Conservation (phyloP, 2,888 invertebrate species). For the Ypsolopha scabrella region DNA sequence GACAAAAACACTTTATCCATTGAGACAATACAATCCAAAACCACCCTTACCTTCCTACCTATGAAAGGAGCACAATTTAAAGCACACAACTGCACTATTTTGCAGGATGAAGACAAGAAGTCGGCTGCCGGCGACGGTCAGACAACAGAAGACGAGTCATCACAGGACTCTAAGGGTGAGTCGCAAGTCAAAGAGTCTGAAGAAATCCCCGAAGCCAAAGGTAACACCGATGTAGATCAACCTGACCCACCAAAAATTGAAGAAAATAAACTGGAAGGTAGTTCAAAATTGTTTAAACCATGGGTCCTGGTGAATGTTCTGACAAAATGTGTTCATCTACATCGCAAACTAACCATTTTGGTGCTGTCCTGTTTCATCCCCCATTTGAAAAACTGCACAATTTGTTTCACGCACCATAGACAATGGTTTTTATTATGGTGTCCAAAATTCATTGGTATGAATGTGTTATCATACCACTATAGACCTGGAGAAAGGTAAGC, state of each 20-base stretch:
- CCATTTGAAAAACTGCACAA: too few relatives aligned
- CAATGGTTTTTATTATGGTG: too few relatives aligned
- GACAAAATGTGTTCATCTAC: slow-evolving; percentile 42
- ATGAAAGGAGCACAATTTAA: too few relatives aligned
- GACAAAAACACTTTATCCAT: too few relatives aligned
- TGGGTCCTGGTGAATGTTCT: slow-evolving; percentile 9
- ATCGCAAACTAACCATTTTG: slow-evolving; percentile 44
- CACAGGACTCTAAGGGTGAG: slow-evolving; percentile 68
- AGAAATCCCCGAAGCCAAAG: slow-evolving; percentile 29
- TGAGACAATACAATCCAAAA: too few relatives aligned
- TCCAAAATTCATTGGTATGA: too few relatives aligned
- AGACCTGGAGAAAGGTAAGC: too few relatives aligned
- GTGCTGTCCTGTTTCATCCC: too few relatives aligned
- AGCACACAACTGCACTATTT: background rate
- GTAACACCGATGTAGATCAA: slow-evolving; percentile 59
- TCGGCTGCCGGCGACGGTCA: slow-evolving; percentile 57
- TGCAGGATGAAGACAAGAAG: slow-evolving; percentile 66
- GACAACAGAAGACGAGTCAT: slow-evolving; percentile 65
- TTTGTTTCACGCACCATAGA: too few relatives aligned
- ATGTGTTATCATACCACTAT: too few relatives aligned
- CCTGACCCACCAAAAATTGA: slow-evolving; percentile 39
- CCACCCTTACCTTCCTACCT: too few relatives aligned
- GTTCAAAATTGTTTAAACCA: too few relatives aligned
- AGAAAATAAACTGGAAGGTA: slow-evolving; percentile 14
- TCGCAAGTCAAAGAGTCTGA: slow-evolving; percentile 21